Base-by-base conservation (phyloP, 2,113 vertebrate genomes). In the Ictidomys tridecemlineatus region DNA sequence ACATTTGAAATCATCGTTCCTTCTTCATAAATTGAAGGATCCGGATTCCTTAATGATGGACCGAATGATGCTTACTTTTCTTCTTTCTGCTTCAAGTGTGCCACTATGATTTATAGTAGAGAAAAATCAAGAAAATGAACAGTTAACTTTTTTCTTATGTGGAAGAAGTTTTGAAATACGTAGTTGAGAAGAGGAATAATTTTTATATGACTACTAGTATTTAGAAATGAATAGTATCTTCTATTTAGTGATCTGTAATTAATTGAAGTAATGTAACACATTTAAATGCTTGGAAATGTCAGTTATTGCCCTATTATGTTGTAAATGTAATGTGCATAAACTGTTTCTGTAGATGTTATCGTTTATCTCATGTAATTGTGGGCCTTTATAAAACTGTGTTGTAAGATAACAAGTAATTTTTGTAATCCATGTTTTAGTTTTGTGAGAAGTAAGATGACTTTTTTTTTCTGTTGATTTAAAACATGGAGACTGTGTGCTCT, bases 201-300 rank as follows among this genome's bases (percentile, higher is more conserved):
- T 94, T 95, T 95, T 93, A 92, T 95, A 39, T 91, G 87, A 18
- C 91, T 86, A 48, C n/a, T 95, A 96, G 97, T 94, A 96, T 97
- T 97, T 82, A 96, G 88, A 97, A 97, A 79, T 97, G 97, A 98
- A 97, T 93, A 97, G 91, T 98, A 97, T 94, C 97, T 98, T 98
- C 97, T 98, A 89, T 98, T 97, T 96, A 98, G 97, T 98, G 98
- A 98, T 98, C 96, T 98, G 97, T 97, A 98, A 98, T 98, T 98
- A 98, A 98, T 89, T 97, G 94, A 98, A 96, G 39, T 95, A 95
- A 98, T 97, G 80, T 95, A 95, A 90, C n/a, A 87, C 70, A 45
- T 91, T 91, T 95, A 97, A 97, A 97, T 95, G 94, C 72, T 90
- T 93, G 37, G 30, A 87, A 95, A 94, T 98, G 94, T 98, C 30